Evolutionary conservation across 2,888 invertebrate genomes (phyloP).

Genomic region (Loripinus fragilis): DNA sequence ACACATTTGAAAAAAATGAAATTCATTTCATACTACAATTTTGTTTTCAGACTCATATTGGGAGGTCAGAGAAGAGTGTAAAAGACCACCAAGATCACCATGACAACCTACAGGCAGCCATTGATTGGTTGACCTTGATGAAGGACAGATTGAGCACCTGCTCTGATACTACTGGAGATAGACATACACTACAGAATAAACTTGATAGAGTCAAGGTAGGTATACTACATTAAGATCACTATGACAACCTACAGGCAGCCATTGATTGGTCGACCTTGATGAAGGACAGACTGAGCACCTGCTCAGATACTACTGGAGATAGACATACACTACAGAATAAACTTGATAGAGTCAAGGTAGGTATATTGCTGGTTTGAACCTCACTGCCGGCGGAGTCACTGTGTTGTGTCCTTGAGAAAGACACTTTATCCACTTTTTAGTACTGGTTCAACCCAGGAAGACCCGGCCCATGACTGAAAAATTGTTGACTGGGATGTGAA

Average conservation of each 20-base stretch:
- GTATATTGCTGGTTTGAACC: too few species aligned
- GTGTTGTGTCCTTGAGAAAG: too few species aligned
- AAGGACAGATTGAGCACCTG: conserved; percentile 92
- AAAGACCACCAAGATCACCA: conserved; percentile 94
- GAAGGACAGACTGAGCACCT: conserved; percentile 91
- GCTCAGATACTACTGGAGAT: too few species aligned
- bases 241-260: conserved; percentile 91
- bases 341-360: conserved; percentile 82
- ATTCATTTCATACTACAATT: too few species aligned
- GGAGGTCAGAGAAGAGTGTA: conserved; percentile 89
- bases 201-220: conserved; percentile 82
- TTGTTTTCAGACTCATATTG: conserved; percentile 74
- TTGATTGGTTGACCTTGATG: conserved; percentile 93
- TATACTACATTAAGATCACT: conserved; percentile 94
- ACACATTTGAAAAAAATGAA: too few species aligned
- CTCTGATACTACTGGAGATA: conserved; percentile 90
- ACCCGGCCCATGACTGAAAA: too few species aligned
- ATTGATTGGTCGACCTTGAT: conserved; percentile 93
- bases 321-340: conserved; percentile 87
- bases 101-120: conserved; percentile 91
- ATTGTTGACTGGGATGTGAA: too few species aligned
- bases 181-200: conserved; percentile 86
- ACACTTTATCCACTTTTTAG: too few species aligned
- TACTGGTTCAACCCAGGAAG: too few species aligned
- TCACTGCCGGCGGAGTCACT: too few species aligned